phyloP scores from a whole-genome alignment of 2,797 vertebrate genomes.

The Anguilla pacifica region DNA sequence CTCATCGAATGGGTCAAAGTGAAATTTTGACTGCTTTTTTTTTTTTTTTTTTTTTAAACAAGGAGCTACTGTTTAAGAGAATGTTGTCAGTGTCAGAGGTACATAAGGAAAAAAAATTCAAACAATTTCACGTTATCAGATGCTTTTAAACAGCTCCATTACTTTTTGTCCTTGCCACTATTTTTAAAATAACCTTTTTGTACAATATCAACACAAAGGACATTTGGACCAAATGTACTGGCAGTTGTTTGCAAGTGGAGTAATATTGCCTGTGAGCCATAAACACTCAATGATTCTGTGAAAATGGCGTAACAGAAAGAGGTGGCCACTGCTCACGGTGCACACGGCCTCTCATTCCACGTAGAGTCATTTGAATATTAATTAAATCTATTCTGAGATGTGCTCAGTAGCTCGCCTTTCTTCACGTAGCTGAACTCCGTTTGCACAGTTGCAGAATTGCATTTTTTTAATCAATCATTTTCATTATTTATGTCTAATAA shows the following conservation, averaged over 20 bases:
- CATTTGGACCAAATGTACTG: not conserved
- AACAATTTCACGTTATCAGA: not conserved
- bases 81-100: not conserved
- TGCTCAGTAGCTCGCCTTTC: not conserved
- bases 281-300: not conserved
- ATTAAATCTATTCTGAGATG: not conserved
- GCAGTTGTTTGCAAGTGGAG: not conserved
- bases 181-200: not conserved
- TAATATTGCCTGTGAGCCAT: not conserved
- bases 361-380: not conserved
- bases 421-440: not conserved
- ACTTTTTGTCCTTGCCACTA: not conserved
- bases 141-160: not conserved
- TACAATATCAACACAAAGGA: not conserved
- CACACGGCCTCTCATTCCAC: not conserved
- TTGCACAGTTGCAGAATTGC: not conserved
- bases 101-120: not conserved
- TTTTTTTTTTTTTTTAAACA: not conserved
- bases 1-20: not conserved
- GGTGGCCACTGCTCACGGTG: not conserved
- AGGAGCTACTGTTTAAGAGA: not conserved
- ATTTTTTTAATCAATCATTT: not conserved
- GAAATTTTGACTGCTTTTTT: not conserved
- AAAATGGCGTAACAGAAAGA: not conserved
- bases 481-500: not conserved